A percentile compares a stretch with the other conserved stretches of the same genome.
These are phyloP conservation scores for Pogona vitticeps DNA, from an alignment of 2,113 vertebrate genomes.

Conservation along the genomic window DNA sequence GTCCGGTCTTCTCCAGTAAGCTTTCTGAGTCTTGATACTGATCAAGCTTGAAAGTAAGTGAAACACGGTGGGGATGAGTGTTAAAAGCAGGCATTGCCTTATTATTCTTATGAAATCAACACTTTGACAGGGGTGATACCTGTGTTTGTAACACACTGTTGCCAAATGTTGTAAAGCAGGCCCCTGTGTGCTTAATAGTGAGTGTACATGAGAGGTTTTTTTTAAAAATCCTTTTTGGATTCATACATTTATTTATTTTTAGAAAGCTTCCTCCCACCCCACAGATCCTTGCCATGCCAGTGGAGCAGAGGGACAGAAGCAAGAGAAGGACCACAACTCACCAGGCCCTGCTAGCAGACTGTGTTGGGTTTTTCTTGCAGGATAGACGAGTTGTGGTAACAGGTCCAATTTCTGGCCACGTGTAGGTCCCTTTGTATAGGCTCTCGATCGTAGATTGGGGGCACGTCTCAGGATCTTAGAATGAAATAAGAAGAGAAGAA, in stretches of 20 bases:
- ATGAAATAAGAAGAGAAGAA: conserved; percentile 15
- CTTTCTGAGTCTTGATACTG: conserved; percentile 51
- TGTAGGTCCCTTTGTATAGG: conserved; percentile 78
- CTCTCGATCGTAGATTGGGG: conserved; percentile 54
- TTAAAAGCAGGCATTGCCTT: no score
- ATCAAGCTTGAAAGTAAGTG: conserved; percentile 59
- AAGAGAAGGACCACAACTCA: conserved; percentile 53
- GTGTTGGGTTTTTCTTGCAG: conserved; percentile 75
- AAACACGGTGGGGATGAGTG: conserved; percentile 38
- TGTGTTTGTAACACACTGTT: no score
- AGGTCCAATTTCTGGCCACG: conserved; percentile 77
- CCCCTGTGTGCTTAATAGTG: no score
- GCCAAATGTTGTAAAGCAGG: no score
- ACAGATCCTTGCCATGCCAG: no score
- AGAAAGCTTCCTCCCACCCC: no score
- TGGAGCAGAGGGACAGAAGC: not conserved
- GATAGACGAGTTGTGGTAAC: conserved; percentile 27
- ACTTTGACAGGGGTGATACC: no score
- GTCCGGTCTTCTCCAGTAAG: conserved; percentile 80
- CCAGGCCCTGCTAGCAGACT: conserved; percentile 78
- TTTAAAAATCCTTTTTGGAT: no score
- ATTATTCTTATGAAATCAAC: no score
- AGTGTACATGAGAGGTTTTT: no score
- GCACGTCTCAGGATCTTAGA: conserved; percentile 76
- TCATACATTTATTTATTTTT: no score